Percentiles rank a stretch among this genome's conserved stretches.
Conservation (phyloP, 2,113 vertebrate species). For the Neolamprologus sp. region DNA sequence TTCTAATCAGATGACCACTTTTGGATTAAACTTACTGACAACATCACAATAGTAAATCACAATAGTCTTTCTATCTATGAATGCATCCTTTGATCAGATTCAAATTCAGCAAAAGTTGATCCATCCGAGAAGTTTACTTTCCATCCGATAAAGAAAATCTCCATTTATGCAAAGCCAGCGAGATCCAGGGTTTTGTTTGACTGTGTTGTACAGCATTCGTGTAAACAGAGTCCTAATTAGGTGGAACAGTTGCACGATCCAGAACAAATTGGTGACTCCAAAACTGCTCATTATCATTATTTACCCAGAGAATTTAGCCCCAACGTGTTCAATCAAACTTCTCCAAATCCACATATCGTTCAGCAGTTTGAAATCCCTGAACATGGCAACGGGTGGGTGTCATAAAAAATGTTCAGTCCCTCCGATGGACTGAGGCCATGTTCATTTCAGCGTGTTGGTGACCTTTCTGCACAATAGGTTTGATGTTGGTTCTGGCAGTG, state of each 20-base stretch:
- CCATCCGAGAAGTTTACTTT: not conserved
- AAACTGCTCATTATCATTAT: not conserved
- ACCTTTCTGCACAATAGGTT: conserved; percentile 30
- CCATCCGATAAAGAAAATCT: not conserved
- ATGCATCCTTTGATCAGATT: not conserved
- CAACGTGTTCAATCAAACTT: not conserved
- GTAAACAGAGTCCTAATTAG: not conserved
- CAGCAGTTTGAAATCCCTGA: not conserved
- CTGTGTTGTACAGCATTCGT: not conserved
- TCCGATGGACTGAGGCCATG: not conserved
- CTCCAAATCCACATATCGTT: not conserved
- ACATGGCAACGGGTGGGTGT: not conserved
- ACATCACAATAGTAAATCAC: not conserved
- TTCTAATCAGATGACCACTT: not conserved
- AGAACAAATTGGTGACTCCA: not conserved
- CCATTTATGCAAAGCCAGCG: not conserved
- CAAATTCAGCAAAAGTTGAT: not conserved
- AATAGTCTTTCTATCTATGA: not conserved
- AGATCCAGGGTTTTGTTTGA: not conserved
- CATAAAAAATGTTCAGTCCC: not conserved
- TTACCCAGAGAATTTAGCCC: not conserved
- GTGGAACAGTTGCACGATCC: not conserved
- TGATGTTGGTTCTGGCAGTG: conserved; percentile 12
- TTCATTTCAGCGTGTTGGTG: not conserved
- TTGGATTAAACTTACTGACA: not conserved